Evolutionary conservation across 2,113 vertebrate genomes (phyloP), one percentile per base, ranked within the genome.

Genomic region (Ictidomys tridecemlineatus): DNA sequence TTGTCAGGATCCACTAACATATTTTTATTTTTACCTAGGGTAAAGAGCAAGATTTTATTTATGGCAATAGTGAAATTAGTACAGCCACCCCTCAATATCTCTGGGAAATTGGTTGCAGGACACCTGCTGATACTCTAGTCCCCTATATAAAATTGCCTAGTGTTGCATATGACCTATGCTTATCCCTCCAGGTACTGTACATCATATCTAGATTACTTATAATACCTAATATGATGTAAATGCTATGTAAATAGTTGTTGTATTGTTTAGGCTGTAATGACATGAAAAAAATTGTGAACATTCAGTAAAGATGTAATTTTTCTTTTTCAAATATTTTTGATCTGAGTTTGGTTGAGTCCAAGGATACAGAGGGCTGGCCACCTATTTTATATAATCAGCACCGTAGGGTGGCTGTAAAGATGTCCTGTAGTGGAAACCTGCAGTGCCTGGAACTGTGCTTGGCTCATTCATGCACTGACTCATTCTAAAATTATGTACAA

Each of bases 1-100:
- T 97, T 89, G 74, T 97, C 94, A 98, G 61, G 95, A 85, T 16
- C 5, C 80, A 94, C 26, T 93, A 95, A 91, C 90, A 69, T 74
- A 63, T 97, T 85, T 96, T 94, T 89, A 24, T 28, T 74, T 85
- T 93, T 88, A 34, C 86, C 56, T 91, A 70, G 4, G 53, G 4
- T 93, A 63, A 79, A 39, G 70, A 96, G 22, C 69, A 86, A 91
- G 63, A 86, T 26, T 45, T 3, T 85, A 32, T 84, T 95, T 72
- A 80, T 84, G 58, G 24, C 45, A 84, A 86, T 48, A 74, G 70
- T 89, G 63, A 34, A 24, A 20, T 93, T 45, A 39, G 42, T 53
- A n/a, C 28, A 79, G 37, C 63, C 3, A 2, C 77, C 16, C 13
- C 53, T 53, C 10, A 16, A 17, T 37, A n/a, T 85, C 61, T 5